Evolutionary conservation across 2,888 invertebrate genomes (phyloP), one percentile per base, ranked within the genome.

Genomic region (Leucozona laternaria): DNA sequence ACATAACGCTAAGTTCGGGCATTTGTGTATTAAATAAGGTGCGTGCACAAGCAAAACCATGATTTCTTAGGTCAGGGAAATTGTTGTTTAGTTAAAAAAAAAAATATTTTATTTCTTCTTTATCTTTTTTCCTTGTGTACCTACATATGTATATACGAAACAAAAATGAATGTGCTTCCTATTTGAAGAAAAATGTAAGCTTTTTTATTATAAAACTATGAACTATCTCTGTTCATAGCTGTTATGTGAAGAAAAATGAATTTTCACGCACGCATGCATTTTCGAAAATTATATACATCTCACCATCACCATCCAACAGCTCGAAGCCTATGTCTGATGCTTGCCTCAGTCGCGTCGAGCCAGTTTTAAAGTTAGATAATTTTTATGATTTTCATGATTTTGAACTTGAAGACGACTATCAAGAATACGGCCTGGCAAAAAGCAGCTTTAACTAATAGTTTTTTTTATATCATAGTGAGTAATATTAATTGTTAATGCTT

Each of bases 241-340:
- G 45, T 53, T 50, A n/a, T n/a, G n/a, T n/a, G 60, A 73, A 84
- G 83, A 84, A 80, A 84, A 85, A 72, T 68, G 76, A 58, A 79
- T 85, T 85, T 85, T 62, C 80, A 80, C 80, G 84, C 84, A 85
- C 84, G 84, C 84, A 85, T 85, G 84, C 80, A 76, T 85, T 85
- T 45, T 66, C 5, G 2, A 40, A 71, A 83, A 79, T 82, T 78
- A 55, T 55, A 50, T 15, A 55, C 31, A 31, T 31, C 55, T 55
- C 55, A 17, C 55, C 28, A 31, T 31, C 2, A 28, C 6, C 25
- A n/a, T n/a, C n/a, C n/a, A n/a, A 71, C 58, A 48, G 2, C 31
- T 37, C 28, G 13, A 25, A 25, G 25, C 58, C 0, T 1, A n/a
- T n/a, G n/a, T 28, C 53, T 28, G 25, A 17, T 1, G 10, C 10